Base-by-base conservation (phyloP, 2,888 invertebrate genomes). In the Orthonychiurus folsomi region DNA sequence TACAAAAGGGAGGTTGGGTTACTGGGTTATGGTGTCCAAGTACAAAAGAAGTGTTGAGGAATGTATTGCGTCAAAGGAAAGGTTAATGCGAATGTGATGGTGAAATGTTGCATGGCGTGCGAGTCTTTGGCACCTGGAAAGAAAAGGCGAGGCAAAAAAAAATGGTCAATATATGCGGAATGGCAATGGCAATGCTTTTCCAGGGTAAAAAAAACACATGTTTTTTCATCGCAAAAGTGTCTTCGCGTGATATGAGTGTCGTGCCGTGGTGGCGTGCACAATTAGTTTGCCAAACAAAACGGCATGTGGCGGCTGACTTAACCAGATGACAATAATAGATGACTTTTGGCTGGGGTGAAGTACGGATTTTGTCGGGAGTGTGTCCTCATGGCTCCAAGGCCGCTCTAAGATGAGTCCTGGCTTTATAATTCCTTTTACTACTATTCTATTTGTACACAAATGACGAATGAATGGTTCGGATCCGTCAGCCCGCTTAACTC, bases 381-480 rank as follows among this genome's bases (percentile, higher is more conserved):
- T n/a, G n/a, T n/a, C n/a, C n/a, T n/a, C n/a, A n/a, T n/a, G n/a
- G n/a, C n/a, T n/a, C n/a, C n/a, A n/a, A n/a, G n/a, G n/a, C n/a
- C n/a, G n/a, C n/a, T n/a, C n/a, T n/a, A n/a, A n/a, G n/a, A n/a
- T n/a, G n/a, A n/a, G n/a, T n/a, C n/a, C n/a, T n/a, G n/a, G n/a
- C n/a, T n/a, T n/a, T n/a, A n/a, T n/a, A n/a, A n/a, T n/a, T n/a
- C n/a, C n/a, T n/a, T n/a, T n/a, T n/a, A n/a, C n/a, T n/a, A n/a
- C n/a, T n/a, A 37, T 37, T 37, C 37, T 37, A 37, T 37, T 37
- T 37, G 37, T 37, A 37, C 37, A 37, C 37, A 37, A 37, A 37
- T 37, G n/a, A n/a, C n/a, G n/a, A n/a, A n/a, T n/a, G n/a, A n/a
- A n/a, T n/a, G n/a, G n/a, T n/a, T n/a, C n/a, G n/a, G n/a, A n/a